Base-by-base conservation (phyloP, 2,113 vertebrate genomes). In the Xenopus borealis region DNA sequence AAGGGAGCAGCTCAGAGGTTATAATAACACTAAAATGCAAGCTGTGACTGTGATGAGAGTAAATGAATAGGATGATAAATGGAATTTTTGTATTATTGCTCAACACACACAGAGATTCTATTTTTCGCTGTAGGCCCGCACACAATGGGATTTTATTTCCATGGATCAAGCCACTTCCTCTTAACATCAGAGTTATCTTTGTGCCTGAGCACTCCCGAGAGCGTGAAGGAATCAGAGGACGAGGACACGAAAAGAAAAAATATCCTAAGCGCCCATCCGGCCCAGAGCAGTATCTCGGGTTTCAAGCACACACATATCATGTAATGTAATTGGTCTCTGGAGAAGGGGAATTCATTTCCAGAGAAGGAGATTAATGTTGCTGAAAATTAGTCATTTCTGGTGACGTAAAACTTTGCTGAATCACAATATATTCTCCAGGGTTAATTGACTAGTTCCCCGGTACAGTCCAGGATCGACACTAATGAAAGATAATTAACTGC, bases 141-240 rank as follows among this genome's bases (percentile, higher is more conserved):
- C 63, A 66, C 72, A 74, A 58, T 46, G 53, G 14, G 12, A 59
- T 66, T 66, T 17, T 59, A 66, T 52, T 63, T 57, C 62, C 53
- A 45, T 18, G 23, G 63, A 66, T 10, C 62, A 27, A 66, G 63
- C 47, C 71, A 66, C 71, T 73, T 57, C 63, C 16, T 19, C 72
- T 74, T 66, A 27, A 27, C 23, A 27, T 27, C 23, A 27, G 30
- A 1, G 58, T 61, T 61, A 61, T 61, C 58, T 27, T 27, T 27
- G 23, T 27, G 23, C 23, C 23, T 1, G 23, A 27, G 23, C 3
- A 27, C 3, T 27, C 18, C 10, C 3, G 10, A 59, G 8, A 59
- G 4, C 57, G 18, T 19, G 57, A 59, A 59, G 57, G 57, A 18
- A 23, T 59, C 18, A 18, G 57, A 59, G n/a, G 57, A 20, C 57